Evolutionary conservation across 2,888 invertebrate species (phyloP).

Genomic region (Polydesmus complanatus): DNA sequence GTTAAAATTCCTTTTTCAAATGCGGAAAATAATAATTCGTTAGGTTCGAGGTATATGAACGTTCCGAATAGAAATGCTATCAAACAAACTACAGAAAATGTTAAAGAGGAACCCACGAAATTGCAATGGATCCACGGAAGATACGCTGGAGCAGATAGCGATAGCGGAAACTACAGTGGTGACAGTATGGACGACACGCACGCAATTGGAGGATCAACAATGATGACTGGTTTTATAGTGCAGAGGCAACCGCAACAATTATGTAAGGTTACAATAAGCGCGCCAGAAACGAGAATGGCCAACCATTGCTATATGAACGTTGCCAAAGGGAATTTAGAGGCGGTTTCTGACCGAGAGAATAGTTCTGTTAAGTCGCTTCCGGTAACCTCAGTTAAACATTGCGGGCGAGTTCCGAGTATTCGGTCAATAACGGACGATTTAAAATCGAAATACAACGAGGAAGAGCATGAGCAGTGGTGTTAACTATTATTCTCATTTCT

Average conservation of each 20-base stretch:
- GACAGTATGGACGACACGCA: constrained; percentile 10
- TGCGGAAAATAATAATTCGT: too few species aligned
- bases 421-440: too few species aligned
- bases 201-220: neutral
- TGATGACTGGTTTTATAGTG: neutral
- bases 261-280: neutral
- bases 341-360: neutral
- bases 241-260: constrained; percentile 1
- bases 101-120: neutral
- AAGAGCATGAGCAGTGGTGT: constrained; percentile 17
- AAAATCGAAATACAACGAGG: too few species aligned
- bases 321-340: neutral
- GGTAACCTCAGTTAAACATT: too few species aligned
- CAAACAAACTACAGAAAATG: neutral
- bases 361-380: too few species aligned
- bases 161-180: constrained; percentile 13
- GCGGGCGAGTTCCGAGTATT: too few species aligned
- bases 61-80: neutral
- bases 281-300: neutral
- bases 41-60: neutral
- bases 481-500: neutral
- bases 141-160: constrained; percentile 5
- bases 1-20: constrained; percentile 16
- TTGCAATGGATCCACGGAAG: neutral
- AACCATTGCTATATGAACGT: constrained; percentile 5